These are phyloP conservation scores for Oryzias melastigma DNA, from an alignment of 2,113 vertebrate genomes.

Conservation along the genomic window DNA sequence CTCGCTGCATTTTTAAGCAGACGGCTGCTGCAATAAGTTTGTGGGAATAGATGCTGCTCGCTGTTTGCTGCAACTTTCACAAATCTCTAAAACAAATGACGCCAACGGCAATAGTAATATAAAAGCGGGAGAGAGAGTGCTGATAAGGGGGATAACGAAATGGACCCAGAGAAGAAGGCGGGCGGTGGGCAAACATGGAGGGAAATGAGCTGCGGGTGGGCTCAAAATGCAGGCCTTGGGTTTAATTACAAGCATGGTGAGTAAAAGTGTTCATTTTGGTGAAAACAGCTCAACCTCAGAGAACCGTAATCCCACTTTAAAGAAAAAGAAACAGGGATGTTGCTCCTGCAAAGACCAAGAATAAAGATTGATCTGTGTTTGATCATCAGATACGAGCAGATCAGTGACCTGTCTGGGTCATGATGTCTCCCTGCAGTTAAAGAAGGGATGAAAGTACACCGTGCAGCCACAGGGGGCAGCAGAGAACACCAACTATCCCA, in stretches of 20 bases:
- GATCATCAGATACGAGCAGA: slow-evolving; percentile 14
- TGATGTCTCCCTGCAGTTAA: too few relatives aligned
- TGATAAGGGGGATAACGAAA: slow-evolving; percentile 43
- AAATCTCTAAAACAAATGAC: slow-evolving; percentile 20
- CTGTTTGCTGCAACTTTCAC: slow-evolving; percentile 23
- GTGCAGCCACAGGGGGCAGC: slow-evolving; percentile 32
- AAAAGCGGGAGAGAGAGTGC: slow-evolving; percentile 20
- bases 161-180: slow-evolving; percentile 7
- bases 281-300: too few relatives aligned
- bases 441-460: too few relatives aligned
- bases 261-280: too few relatives aligned
- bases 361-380: slow-evolving; percentile 28
- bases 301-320: background rate
- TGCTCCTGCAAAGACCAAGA: slow-evolving; percentile 15
- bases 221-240: too few relatives aligned
- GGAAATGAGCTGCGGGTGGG: too few relatives aligned
- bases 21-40: slow-evolving; percentile 24
- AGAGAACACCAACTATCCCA: background rate
- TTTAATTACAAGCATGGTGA: too few relatives aligned
- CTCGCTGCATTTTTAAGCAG: slow-evolving; percentile 45
- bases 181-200: background rate
- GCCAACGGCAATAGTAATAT: slow-evolving; percentile 6
- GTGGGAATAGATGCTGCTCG: slow-evolving; percentile 34
- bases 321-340: slow-evolving; percentile 3
- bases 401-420: background rate